Base-by-base conservation (phyloP, 2,888 invertebrate genomes). In the Drosophila quinaria region DNA sequence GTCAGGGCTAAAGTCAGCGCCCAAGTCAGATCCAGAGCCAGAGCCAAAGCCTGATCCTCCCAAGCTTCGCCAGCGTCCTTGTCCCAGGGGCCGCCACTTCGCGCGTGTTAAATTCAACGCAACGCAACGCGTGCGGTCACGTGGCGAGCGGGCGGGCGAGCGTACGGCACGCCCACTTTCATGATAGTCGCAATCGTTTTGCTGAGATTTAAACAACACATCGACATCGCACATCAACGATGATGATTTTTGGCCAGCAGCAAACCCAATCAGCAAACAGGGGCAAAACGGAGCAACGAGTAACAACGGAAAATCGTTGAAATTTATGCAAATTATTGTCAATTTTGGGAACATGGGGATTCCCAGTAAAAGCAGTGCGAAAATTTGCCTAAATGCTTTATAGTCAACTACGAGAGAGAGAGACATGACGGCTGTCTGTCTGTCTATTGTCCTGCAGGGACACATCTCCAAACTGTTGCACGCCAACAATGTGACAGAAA, bases 331-430 rank as follows among this genome's bases (percentile, higher is more conserved):
- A 87, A 87, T 87, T 82, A 76, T 85, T 81, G 67, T 66, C 67
- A 46, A 59, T 77, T 74, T 74, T 35, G 54, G 52, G 15, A 25
- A 25, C 25, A 17, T 31, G 33, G 56, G 52, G 42, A 10, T 42
- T 63, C 68, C 63, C 70, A 63, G 44, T 56, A 60, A 80, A 81
- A 78, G 73, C 74, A 76, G 81, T 81, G 90, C 82, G 89, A 82
- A 87, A 91, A 90, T 90, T 91, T 90, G 90, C 85, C 89, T 90
- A 90, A 90, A 90, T 89, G 90, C 80, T 83, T 78, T 68, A 77
- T 78, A 84, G 84, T 74, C 76, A 70, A 74, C 80, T 81, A n/a
- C n/a, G n/a, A n/a, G 49, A 31, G 62, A 29, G 29, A 41, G 29
- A 41, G 47, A 62, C 52, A 52, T 56, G 68, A 56, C 60, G 66